Base-by-base conservation (phyloP, 1,140 invertebrate species). In the Pseudomyrmex sp. region DNA sequence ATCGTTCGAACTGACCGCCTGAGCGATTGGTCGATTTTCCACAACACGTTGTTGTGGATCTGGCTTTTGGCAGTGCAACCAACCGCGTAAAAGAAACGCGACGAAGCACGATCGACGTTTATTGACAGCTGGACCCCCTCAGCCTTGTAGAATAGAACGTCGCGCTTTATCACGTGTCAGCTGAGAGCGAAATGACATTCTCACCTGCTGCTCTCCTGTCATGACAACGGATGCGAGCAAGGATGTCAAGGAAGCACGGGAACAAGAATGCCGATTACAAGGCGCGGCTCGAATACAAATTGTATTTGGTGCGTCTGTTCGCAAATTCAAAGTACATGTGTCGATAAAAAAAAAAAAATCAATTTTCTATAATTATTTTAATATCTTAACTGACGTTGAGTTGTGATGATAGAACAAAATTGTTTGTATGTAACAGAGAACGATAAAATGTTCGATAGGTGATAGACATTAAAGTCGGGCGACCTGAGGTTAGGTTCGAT, bases 271-370 rank as follows among this genome's bases (percentile, higher is more conserved):
- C 94, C 74, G 95, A 96, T 83, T 95, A 95, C 82, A 96, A 96
- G 93, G 94, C 96, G n/a, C 95, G 95, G 85, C 90, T 97, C n/a
- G 96, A 97, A 87, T 95, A 96, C 89, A 97, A 97, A 92, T 92
- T 97, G 58, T 97, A 97, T 90, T 91, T 97, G 94, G 95, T 96
- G 91, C 90, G 93, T 93, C 0, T 35, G 59, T 83, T 73, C 56
- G 72, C 35, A 15, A 66, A 70, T 86, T 35, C 15, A 88, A 79
- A 83, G 85, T 88, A 75, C 35, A 35, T 35, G 26, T 46, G 18
- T 62, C n/a, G 35, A 70, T 56, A 44, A 26, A 35, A 35, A 35
- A 35, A 35, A 35, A 35, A 35, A 35, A 35, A 35, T 35, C 18
- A 7, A 26, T 23, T 9, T 50, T 54, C 15, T 44, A 44, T 10